Evolutionary conservation across 2,888 invertebrate genomes (phyloP).

Genomic region (Chelonus formosanus): DNA sequence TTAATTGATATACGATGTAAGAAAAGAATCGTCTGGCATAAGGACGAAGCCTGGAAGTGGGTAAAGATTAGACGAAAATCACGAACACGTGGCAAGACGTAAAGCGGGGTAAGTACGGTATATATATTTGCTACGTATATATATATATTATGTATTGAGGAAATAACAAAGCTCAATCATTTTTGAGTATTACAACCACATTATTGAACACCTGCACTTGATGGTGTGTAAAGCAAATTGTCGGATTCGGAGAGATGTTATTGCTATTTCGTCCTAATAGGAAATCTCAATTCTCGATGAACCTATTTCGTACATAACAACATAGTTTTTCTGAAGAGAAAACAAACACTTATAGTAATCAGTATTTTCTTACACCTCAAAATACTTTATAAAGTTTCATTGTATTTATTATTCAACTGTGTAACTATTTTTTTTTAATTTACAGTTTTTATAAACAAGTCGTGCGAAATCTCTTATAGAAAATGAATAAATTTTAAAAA

Average conservation of each 20-base stretch:
- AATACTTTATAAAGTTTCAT: too few relatives aligned
- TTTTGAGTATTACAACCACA: slow-evolving; percentile 11
- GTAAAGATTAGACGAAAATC: slow-evolving; percentile 56
- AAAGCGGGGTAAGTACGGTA: slow-evolving; percentile 57
- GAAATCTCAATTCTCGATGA: not conserved
- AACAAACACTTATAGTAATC: too few relatives aligned
- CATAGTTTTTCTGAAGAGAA: too few relatives aligned
- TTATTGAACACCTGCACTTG: not conserved
- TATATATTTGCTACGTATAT: too few relatives aligned
- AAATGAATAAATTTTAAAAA: too few relatives aligned
- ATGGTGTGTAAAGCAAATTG: slow-evolving; percentile 6
- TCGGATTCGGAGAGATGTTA: slow-evolving; percentile 4
- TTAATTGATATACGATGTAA: slow-evolving; percentile 49
- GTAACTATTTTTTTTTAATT: too few relatives aligned
- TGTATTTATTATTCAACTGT: too few relatives aligned
- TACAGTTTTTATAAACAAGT: too few relatives aligned
- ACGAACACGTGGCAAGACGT: slow-evolving; percentile 62
- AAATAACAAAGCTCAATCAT: slow-evolving; percentile 25
- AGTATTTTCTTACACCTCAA: too few relatives aligned
- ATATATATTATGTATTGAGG: too few relatives aligned
- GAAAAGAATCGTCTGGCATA: slow-evolving; percentile 34
- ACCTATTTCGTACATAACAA: not conserved
- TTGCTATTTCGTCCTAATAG: slow-evolving; percentile 1
- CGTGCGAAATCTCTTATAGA: too few relatives aligned
- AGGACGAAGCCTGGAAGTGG: slow-evolving; percentile 36